A percentile compares a stretch with the other conserved stretches of the same genome.
Conservation (phyloP, 2,113 vertebrate genomes). For the Heloderma charlesbogerti region DNA sequence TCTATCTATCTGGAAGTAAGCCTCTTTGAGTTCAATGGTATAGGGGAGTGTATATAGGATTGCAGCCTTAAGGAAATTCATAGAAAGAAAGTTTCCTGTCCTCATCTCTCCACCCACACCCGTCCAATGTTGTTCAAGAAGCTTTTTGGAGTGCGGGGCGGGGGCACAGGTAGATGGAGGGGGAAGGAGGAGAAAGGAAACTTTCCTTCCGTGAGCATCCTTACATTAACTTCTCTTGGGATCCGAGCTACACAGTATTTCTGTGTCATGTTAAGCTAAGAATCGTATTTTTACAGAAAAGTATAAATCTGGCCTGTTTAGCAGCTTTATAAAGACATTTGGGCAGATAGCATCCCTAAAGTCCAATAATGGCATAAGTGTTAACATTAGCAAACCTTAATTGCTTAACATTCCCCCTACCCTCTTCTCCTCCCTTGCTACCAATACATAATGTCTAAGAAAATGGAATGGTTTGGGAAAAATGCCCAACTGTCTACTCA, state of each 20-base stretch:
- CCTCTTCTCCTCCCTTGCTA: neutral
- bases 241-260: neutral
- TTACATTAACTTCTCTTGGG: neutral
- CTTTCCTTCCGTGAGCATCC: neutral
- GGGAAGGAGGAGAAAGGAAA: neutral
- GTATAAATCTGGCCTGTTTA: conserved; percentile 9
- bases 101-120: neutral
- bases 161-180: neutral
- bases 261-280: neutral
- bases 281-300: conserved; percentile 17
- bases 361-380: conserved; percentile 22
- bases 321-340: conserved; percentile 17
- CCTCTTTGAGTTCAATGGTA: too few species aligned
- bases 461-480: conserved; percentile 7
- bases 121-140: neutral
- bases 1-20: too few species aligned
- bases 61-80: too few species aligned
- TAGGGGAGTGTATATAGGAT: too few species aligned
- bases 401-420: neutral
- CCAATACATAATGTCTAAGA: neutral
- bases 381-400: conserved; percentile 27
- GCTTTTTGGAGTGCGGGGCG: too few species aligned
- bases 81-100: too few species aligned
- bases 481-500: conserved; percentile 5
- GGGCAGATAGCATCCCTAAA: conserved; percentile 14